Conservation (phyloP, 2,113 vertebrate species). For the Thunnus thynnus region DNA sequence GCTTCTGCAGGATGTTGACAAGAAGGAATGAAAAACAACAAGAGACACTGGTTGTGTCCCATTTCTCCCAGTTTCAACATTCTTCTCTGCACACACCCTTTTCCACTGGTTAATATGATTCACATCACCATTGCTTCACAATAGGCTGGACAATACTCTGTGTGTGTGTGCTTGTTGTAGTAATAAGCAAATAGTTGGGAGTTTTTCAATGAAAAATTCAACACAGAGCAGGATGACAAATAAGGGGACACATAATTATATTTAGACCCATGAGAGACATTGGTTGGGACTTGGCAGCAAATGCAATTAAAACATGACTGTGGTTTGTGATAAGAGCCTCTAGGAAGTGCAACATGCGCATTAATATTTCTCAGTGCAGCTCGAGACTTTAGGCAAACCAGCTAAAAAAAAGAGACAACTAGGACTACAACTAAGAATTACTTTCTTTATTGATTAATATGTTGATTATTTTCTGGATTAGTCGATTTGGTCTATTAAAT, state of each 20-base stretch:
- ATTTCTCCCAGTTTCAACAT: too few relatives aligned
- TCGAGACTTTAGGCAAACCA: not conserved
- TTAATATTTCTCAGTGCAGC: not conserved
- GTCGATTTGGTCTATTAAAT: too few relatives aligned
- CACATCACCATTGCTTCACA: conserved; percentile 2
- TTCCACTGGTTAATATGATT: conserved; percentile 50
- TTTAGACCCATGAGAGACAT: not conserved
- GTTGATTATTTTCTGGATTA: too few relatives aligned
- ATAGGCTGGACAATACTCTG: not conserved
- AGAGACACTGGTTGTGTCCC: not conserved
- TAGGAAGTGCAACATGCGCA: not conserved
- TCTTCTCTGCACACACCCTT: conserved; percentile 35
- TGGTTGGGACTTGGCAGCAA: not conserved
- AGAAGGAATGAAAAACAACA: not conserved
- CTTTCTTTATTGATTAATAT: too few relatives aligned
- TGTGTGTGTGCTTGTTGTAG: not conserved
- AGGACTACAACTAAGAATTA: too few relatives aligned
- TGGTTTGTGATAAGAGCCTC: not conserved
- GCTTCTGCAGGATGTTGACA: not conserved
- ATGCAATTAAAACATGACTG: not conserved
- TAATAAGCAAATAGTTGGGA: not conserved
- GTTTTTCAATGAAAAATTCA: not conserved
- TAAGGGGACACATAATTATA: not conserved
- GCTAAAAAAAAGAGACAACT: not conserved
- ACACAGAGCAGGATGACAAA: not conserved